Percentiles rank a stretch among this genome's conserved stretches.
These are phyloP conservation scores for Pipistrellus pygmaeus DNA, from an alignment of 2,797 vertebrate genomes.

Conservation along the genomic window DNA sequence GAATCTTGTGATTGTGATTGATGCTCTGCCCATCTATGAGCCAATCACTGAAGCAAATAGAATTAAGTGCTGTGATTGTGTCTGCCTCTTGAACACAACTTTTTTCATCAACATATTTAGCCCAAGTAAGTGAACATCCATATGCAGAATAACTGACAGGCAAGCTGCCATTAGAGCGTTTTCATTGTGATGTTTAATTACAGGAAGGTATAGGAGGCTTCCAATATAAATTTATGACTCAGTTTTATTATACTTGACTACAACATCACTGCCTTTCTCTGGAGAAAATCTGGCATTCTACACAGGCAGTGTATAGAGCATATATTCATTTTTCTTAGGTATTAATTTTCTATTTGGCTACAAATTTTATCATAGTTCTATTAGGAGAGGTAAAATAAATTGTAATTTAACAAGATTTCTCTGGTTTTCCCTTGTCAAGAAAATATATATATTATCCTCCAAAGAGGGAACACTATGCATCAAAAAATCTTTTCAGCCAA, in stretches of 20 bases:
- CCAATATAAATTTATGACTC: constrained; percentile 82
- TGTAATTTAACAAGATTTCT: constrained; percentile 72
- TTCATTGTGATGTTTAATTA: constrained; percentile 80
- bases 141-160: constrained; percentile 50
- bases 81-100: constrained; percentile 50
- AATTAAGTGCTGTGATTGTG: background rate
- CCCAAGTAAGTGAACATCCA: constrained; percentile 63
- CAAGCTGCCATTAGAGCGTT: background rate
- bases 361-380: constrained; percentile 80
- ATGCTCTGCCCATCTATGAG: background rate
- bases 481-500: constrained; percentile 59
- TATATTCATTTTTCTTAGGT: constrained; percentile 80
- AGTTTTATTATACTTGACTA: constrained; percentile 78
- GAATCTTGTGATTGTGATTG: background rate
- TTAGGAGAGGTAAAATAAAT: constrained; percentile 62
- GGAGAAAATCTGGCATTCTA: constrained; percentile 79
- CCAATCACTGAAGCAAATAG: background rate
- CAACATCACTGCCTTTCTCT: constrained; percentile 75
- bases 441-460: constrained; percentile 55
- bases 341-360: constrained; percentile 80
- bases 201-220: constrained; percentile 68
- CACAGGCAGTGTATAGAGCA: constrained; percentile 74
- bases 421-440: constrained; percentile 61
- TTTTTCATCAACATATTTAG: constrained; percentile 62
- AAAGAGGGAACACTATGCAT: constrained; percentile 72